Evolutionary conservation across 2,797 vertebrate genomes (phyloP), one percentile per base, ranked within the genome.

Genomic region (Pseudotriccus pelzelni): DNA sequence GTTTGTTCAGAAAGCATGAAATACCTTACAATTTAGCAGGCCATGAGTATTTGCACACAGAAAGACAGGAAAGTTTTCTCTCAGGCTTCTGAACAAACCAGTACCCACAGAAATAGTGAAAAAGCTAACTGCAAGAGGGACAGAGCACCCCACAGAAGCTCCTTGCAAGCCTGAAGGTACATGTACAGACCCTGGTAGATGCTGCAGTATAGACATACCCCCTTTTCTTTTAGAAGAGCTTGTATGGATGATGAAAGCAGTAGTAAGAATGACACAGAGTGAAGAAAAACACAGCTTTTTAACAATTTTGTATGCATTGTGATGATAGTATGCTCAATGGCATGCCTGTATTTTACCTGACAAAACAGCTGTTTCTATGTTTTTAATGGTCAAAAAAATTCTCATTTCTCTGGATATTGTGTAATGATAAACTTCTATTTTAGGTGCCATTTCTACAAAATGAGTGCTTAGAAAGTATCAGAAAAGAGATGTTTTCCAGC

Each of bases 351-450:
- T 14, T 64, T 78, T 90, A 87, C 69, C 53, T 95, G 76, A 73
- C 30, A 63, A 46, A 97, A 85, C 86, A 94, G 44, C 19, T 90
- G 67, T 7, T 89, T 95, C 80, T 67, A 44, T 94, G 81, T 96
- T 59, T 55, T 75, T 83, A 44, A 91, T 85, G 32, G 15, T 95
- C 30, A 79, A 81, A 91, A 88, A 53, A 10, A 2, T 4, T 80
- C 39, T 52, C 3, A 32, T 83, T 87, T 83, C 25, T 93, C 77
- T 89, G 28, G 68, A 79, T 59, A 69, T 18, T 83, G 43, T 79
- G 72, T 36, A 87, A 67, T 88, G 37, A 89, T 36, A 97, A 94
- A 89, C 64, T 95, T 28, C 24, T 92, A 50, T 47, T 82, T 49
- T 43, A 93, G 66, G 55, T 93, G 47, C 25, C 22, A 4, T 63